phyloP scores from a whole-genome alignment of 2,113 vertebrate species.

The Dicerorhinus sumatrensis region DNA sequence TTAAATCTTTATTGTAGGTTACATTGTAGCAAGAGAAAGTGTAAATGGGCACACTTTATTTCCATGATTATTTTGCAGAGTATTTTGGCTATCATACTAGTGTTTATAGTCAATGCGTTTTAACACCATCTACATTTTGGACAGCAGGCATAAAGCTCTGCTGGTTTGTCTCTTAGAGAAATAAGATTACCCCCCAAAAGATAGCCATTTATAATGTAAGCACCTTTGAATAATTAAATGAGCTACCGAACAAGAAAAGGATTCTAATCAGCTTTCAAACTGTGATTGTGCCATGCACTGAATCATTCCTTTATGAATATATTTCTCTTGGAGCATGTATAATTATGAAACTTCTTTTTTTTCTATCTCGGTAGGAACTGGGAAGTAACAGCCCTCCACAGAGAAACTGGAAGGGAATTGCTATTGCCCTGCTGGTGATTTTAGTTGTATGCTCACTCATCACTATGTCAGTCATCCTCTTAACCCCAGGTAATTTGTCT shows the following conservation, averaged over 20 bases:
- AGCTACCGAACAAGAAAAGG: slow-evolving; percentile 52
- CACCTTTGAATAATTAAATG: slow-evolving; percentile 73
- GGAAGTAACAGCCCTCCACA: slow-evolving; percentile 95
- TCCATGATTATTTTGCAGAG: slow-evolving; percentile 50
- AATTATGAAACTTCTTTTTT: slow-evolving; percentile 82
- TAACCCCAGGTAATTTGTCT: slow-evolving; percentile 94
- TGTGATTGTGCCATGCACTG: slow-evolving; percentile 64
- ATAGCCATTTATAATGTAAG: slow-evolving; percentile 56
- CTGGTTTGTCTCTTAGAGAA: slow-evolving; percentile 24
- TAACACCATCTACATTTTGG: slow-evolving; percentile 63
- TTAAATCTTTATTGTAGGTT: slow-evolving; percentile 77
- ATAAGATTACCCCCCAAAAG: slow-evolving; percentile 31
- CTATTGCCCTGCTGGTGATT: slow-evolving; percentile 98
- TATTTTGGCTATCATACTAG: slow-evolving; percentile 43
- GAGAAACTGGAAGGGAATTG: slow-evolving; percentile 99
- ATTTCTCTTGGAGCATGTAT: slow-evolving; percentile 77
- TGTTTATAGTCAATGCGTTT: slow-evolving; percentile 73
- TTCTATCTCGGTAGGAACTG: slow-evolving; percentile 93
- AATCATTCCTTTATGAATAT: slow-evolving; percentile 71
- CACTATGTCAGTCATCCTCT: slow-evolving; percentile 98
- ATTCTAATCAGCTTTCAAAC: slow-evolving; percentile 63
- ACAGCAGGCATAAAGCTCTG: slow-evolving; percentile 56
- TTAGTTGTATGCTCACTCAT: slow-evolving; percentile 98
- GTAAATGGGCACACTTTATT: slow-evolving; percentile 77
- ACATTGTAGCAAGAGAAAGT: slow-evolving; percentile 66